Evolutionary conservation across 2,888 invertebrate genomes (phyloP).

Genomic region (Scotopteryx bipunctaria): DNA sequence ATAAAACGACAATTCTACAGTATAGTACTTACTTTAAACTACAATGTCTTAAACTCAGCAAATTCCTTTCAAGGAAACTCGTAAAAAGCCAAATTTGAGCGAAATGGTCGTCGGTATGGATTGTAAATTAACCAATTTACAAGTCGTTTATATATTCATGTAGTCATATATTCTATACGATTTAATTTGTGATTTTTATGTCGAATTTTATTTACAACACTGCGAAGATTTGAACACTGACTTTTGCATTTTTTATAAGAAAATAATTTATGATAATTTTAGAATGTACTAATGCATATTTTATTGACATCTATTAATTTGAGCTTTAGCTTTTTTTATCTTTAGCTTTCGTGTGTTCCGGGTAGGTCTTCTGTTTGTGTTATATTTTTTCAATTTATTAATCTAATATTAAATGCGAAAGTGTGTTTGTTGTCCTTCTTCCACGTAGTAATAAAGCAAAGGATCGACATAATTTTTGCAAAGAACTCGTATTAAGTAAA

Average conservation of each 20-base stretch:
- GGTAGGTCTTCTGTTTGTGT: neutral
- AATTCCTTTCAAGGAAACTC: constrained; percentile 47
- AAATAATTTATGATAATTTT: constrained; percentile 23
- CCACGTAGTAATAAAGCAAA: too few species aligned
- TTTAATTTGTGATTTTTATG: constrained; percentile 57
- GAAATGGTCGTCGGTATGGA: constrained; percentile 60
- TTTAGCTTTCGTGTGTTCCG: constrained; percentile 2
- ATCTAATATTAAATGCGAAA: too few species aligned
- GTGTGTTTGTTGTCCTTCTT: too few species aligned
- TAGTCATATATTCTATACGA: constrained; percentile 39
- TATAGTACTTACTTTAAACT: constrained; percentile 49
- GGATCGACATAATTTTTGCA: too few species aligned
- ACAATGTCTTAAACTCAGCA: constrained; percentile 43
- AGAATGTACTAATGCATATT: constrained; percentile 22
- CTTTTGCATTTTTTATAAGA: constrained; percentile 13
- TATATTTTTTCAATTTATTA: neutral
- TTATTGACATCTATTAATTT: constrained; percentile 23
- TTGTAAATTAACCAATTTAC: constrained; percentile 74
- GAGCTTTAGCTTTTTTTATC: constrained; percentile 15
- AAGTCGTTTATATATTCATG: constrained; percentile 51
- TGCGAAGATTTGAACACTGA: constrained; percentile 1
- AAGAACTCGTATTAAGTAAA: too few species aligned
- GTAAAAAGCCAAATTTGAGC: constrained; percentile 66
- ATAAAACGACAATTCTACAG: constrained; percentile 46
- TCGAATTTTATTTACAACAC: constrained; percentile 35